Conservation (phyloP, 2,888 invertebrate genomes). For the Aleiodes alternator region DNA sequence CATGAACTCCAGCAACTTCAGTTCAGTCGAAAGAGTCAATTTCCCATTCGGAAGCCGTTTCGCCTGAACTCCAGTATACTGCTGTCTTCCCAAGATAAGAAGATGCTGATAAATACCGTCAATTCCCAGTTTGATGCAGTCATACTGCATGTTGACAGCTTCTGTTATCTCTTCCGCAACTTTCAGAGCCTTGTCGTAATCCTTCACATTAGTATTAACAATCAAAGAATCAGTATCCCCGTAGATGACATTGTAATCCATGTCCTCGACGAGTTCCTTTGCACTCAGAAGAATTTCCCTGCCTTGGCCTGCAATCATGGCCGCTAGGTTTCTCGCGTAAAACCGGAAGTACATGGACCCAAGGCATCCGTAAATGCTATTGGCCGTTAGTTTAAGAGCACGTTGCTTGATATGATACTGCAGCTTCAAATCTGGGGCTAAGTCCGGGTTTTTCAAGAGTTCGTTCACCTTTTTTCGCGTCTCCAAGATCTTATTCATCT, state of each 20-base stretch:
- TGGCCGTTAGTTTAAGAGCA: conserved; percentile 98
- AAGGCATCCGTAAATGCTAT: conserved; percentile 99
- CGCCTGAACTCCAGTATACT: conserved; percentile 95
- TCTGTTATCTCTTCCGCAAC: conserved; percentile 87
- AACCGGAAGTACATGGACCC: conserved; percentile 96
- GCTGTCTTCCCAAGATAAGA: conserved; percentile 97
- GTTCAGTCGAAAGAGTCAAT: conserved; percentile 84
- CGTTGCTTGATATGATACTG: conserved; percentile 98
- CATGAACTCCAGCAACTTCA: conserved; percentile 97
- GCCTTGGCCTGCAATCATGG: conserved; percentile 93
- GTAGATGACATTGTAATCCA: conserved; percentile 96
- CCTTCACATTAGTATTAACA: conserved; percentile 94
- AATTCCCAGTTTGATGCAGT: conserved; percentile 95
- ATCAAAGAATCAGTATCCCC: conserved; percentile 99
- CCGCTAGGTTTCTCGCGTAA: conserved; percentile 96
- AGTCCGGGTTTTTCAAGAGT: conserved; percentile 88
- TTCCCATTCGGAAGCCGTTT: conserved; percentile 82
- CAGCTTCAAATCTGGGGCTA: conserved; percentile 86
- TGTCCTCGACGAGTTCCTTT: conserved; percentile 92
- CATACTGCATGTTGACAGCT: conserved; percentile 94
- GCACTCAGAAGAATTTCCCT: conserved; percentile 94
- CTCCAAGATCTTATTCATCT: conserved; percentile 96
- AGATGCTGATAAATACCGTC: conserved; percentile 98
- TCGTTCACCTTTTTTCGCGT: conserved; percentile 94
- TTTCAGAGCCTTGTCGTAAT: conserved; percentile 86